These are phyloP conservation scores for Glaucidium brasilianum DNA, from an alignment of 2,113 vertebrate species.

Conservation along the genomic window DNA sequence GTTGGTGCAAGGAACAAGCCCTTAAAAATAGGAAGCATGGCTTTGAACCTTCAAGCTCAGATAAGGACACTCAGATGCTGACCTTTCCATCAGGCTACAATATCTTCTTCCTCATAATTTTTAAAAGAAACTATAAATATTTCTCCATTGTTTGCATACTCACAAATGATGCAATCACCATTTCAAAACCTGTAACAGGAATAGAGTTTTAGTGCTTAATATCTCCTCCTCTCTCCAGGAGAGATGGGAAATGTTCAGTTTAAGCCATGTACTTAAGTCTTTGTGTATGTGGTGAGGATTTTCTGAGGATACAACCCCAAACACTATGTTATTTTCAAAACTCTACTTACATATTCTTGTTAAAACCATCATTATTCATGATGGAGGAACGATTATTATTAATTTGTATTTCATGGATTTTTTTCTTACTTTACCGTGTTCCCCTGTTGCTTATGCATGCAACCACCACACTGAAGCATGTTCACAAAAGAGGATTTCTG, in stretches of 20 bases:
- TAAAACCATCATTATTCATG: not conserved
- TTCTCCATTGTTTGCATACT: not conserved
- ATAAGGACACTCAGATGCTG: not conserved
- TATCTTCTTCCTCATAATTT: not conserved
- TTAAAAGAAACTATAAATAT: not conserved
- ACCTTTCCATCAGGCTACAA: not conserved
- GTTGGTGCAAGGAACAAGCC: not conserved
- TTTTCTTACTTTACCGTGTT: not conserved
- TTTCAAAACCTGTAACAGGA: not conserved
- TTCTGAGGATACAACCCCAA: not conserved
- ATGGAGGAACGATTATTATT: not conserved
- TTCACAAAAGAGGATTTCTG: not conserved
- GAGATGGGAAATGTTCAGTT: not conserved
- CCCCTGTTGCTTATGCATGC: not conserved
- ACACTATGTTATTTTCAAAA: not conserved
- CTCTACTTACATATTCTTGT: not conserved
- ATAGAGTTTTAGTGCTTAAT: not conserved
- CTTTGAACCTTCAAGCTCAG: not conserved
- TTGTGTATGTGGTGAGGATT: not conserved
- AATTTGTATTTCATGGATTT: not conserved
- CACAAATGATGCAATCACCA: not conserved
- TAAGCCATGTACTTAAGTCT: accelerated
- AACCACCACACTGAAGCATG: not conserved
- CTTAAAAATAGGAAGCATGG: not conserved
- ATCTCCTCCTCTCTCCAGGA: not conserved